Percentiles rank a stretch among this genome's conserved stretches.
Conservation (phyloP, 1,140 invertebrate genomes). For the Drosophila kurseongensis region DNA sequence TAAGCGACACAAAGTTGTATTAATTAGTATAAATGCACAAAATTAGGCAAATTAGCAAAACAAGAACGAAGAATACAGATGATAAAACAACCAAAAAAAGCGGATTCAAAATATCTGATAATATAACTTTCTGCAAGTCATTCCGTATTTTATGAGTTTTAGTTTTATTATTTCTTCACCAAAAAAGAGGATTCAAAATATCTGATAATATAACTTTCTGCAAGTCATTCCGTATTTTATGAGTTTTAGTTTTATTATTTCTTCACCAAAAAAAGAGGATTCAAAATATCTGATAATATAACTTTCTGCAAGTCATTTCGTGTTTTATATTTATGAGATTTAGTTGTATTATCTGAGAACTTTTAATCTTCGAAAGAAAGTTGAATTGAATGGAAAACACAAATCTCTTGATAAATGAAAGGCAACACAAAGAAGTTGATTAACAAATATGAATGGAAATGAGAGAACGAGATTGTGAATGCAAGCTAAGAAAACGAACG, state of each 20-base stretch:
- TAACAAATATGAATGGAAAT: slow-evolving; percentile 53
- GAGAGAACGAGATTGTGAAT: slow-evolving; percentile 29
- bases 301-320: slow-evolving; percentile 20
- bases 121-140: slow-evolving; percentile 12
- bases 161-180: slow-evolving; percentile 1
- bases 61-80: slow-evolving; percentile 12
- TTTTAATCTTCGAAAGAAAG: slow-evolving; percentile 25
- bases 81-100: slow-evolving; percentile 7
- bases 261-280: slow-evolving; percentile 1
- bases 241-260: slow-evolving; percentile 10
- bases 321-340: slow-evolving; percentile 8
- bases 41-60: slow-evolving; percentile 28
- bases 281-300: slow-evolving; percentile 14
- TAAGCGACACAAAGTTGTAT: background rate
- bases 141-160: slow-evolving; percentile 9
- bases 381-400: background rate
- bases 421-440: slow-evolving; percentile 34
- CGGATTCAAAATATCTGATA: slow-evolving; percentile 26
- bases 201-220: slow-evolving; percentile 14
- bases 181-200: slow-evolving; percentile 11
- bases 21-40: slow-evolving; percentile 11
- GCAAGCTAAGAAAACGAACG: slow-evolving; percentile 3
- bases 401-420: slow-evolving; percentile 22
- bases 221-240: slow-evolving; percentile 19
- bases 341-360: slow-evolving; percentile 4